Evolutionary conservation across 2,888 invertebrate species (phyloP), one percentile per base, ranked within the genome.

Genomic region (Pristionchus entomophagus): DNA sequence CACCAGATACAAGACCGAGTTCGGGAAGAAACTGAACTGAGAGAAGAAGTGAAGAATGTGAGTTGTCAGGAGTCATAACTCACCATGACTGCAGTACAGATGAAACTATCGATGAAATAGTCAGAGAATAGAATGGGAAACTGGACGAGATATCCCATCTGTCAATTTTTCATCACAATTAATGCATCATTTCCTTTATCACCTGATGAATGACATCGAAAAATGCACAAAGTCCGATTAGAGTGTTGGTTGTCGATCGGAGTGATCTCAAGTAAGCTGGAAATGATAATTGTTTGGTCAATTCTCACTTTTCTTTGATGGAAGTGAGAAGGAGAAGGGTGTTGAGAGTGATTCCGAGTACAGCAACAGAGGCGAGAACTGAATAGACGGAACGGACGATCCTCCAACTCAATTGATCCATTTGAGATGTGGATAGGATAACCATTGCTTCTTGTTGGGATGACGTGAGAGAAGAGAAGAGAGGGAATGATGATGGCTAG

Each of bases 1-100:
- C 69, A 19, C 69, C 69, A 1, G 69, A 19, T 2, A 12, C 69
- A 14, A 69, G 14, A 2, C 69, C 69, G 32, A 69, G 69, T 69
- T 69, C 69, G 69, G 69, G 69, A 0, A 69, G 69, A 22, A 69
- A 69, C 69, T 69, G 69, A 19, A 22, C n/a, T n/a, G n/a, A n/a
- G 26, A 19, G 69, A 38, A 22, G 19, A 38, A 1, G 38, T 12
- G 1, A 38, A 19, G 26, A 38, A 69, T 4, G 2, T 10, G 38
- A 17, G n/a, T n/a, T n/a, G n/a, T n/a, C n/a, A 19, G 22, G 38
- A 69, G 12, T 19, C 0, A 19, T 6, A 0, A 38, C 69, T 1
- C 19, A 69, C 69, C 17, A 22, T 35, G 22, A 69, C 38, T 17
- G 14, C 19, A 69, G 4, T 35, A 10, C 69, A 69, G 69, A 19